A percentile compares a stretch with the other conserved stretches of the same genome.
Evolutionary conservation across 2,113 vertebrate species (phyloP).

Genomic region (Heloderma charlesbogerti): DNA sequence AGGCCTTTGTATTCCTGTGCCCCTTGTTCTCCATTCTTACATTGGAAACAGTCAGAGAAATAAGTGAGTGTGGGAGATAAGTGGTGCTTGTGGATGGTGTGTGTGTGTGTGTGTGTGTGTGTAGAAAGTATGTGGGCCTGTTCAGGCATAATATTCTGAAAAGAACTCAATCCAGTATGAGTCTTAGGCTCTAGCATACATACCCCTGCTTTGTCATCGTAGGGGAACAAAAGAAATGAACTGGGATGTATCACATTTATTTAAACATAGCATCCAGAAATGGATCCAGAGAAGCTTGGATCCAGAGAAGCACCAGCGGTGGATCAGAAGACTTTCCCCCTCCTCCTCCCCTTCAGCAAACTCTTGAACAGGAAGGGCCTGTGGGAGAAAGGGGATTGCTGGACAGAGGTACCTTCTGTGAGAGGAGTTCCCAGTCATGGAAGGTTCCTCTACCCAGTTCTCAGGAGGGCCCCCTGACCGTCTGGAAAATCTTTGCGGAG

Average conservation of each 20-base stretch:
- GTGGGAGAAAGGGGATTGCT: neutral
- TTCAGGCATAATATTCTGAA: neutral
- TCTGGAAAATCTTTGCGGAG: neutral
- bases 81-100: too few relatives aligned
- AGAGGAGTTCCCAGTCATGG: neutral
- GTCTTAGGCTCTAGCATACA: neutral
- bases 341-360: neutral
- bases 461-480: neutral
- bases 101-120: neutral
- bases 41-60: slow-evolving; percentile 1
- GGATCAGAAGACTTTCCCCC: neutral
- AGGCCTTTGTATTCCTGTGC: neutral
- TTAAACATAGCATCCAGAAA: neutral
- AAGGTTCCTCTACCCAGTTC: neutral
- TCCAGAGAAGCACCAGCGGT: neutral
- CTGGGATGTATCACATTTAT: neutral
- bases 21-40: neutral
- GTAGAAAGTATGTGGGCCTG: neutral
- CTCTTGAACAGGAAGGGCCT: neutral
- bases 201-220: neutral
- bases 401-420: neutral
- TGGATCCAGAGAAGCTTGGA: neutral
- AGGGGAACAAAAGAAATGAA: neutral
- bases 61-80: neutral
- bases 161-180: neutral